Evolutionary conservation across 2,113 vertebrate genomes (phyloP), one percentile per base, ranked within the genome.

Genomic region (Corynorhinus townsendii): DNA sequence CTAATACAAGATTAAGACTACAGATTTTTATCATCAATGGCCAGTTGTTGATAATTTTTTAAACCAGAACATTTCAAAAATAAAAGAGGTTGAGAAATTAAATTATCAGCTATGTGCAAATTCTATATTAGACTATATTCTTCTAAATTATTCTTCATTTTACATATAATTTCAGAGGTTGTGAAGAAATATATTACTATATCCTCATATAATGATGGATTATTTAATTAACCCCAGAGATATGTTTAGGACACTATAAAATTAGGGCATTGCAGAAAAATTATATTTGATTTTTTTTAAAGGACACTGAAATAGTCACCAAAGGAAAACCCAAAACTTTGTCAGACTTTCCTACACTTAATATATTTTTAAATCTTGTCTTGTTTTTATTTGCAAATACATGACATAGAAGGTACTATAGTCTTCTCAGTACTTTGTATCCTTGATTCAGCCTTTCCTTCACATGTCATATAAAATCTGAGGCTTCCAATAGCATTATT

Each of bases 381-480:
- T 86, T 86, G 38, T 76, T 85, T 89, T 81, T 54, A 85, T 85
- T 95, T 90, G 92, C 68, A 81, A 95, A 90, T 73, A 49, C 8
- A 15, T 62, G 15, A 11, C 40, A 9, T 33, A 82, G 77, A 88
- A 86, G 16, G 12, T 47, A 35, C 38, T 69, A 22, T n/a, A 15
- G 5, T 90, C 38, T 76, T 83, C 30, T 91, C 22, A 8, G 17
- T 75, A 15, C 56, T 89, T 89, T 68, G 7, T 30, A 72, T 24
- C 12, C 87, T 35, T 35, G 40, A n/a, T 64, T 24, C 11, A 82
- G 69, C 7, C 26, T 73, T 90, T 64, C 15, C 20, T 12, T 71
- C 24, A 38, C 2, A 8, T 9, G 43, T 15, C 72, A 88, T 9
- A 20, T 68, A 92, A 81, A 95, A 80, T 40, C 40, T 86, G 73